phyloP scores from a whole-genome alignment of 2,113 vertebrate species.

The Toxostoma redivivum region DNA sequence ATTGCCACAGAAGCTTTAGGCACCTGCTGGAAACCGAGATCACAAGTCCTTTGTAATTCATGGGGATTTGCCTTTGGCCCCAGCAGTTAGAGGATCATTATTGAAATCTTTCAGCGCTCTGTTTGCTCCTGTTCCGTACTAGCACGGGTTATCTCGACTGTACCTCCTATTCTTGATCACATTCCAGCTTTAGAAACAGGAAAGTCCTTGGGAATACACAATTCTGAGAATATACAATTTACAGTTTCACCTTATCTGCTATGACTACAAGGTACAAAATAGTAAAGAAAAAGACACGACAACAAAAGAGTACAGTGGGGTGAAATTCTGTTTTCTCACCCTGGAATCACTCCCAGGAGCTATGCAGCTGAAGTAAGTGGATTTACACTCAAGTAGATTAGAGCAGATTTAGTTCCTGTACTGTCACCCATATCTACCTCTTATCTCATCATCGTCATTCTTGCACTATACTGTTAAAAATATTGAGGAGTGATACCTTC shows the following conservation, averaged over 20 bases:
- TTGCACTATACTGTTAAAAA: background rate
- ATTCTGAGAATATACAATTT: conserved; percentile 71
- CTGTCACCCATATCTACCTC: background rate
- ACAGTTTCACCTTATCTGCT: conserved; percentile 62
- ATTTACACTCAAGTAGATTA: conserved; percentile 27
- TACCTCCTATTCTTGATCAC: conserved; percentile 66
- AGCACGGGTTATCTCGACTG: background rate
- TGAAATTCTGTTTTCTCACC: background rate
- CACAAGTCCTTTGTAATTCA: background rate
- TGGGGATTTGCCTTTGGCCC: background rate
- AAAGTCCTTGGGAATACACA: conserved; percentile 77
- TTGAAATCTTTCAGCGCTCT: conserved; percentile 70
- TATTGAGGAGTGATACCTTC: background rate
- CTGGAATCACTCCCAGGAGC: background rate
- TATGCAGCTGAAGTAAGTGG: background rate
- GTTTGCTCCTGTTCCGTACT: conserved; percentile 36
- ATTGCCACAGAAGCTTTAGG: background rate
- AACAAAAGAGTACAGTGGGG: background rate
- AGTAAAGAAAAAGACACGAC: background rate
- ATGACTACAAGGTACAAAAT: conserved; percentile 57
- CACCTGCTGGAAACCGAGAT: background rate
- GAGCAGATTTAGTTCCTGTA: background rate
- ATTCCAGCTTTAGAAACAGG: conserved; percentile 72
- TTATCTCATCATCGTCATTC: background rate
- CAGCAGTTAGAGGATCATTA: background rate